Percentiles rank a stretch among this genome's conserved stretches.
These are phyloP conservation scores for Teleopsis dalmanni DNA, from an alignment of 1,140 invertebrate species.

Conservation along the genomic window DNA sequence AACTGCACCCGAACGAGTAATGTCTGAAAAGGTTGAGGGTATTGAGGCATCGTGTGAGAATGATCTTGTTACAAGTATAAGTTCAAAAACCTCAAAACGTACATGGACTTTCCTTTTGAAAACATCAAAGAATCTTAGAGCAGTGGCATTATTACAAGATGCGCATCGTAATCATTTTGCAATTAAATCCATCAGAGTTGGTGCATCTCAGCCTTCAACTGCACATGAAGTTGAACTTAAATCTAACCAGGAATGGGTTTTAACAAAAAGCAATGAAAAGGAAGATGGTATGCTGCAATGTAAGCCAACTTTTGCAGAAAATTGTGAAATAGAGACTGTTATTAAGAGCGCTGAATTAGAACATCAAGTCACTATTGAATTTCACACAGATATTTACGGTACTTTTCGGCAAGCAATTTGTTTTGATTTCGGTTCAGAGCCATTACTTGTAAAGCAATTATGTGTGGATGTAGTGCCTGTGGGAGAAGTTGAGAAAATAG, in stretches of 20 bases:
- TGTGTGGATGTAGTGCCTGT: conserved; percentile 70
- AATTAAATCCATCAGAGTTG: conserved; percentile 49
- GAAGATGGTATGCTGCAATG: neutral
- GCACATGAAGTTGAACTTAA: conserved; percentile 38
- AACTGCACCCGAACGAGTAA: conserved; percentile 50
- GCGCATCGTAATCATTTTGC: conserved; percentile 64
- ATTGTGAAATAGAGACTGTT: neutral
- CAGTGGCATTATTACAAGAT: conserved; percentile 64
- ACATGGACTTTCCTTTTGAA: conserved; percentile 61
- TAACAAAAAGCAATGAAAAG: conserved; percentile 9
- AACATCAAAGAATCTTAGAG: conserved; percentile 47
- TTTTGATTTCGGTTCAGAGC: conserved; percentile 68
- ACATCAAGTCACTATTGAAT: conserved; percentile 61
- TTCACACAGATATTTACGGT: conserved; percentile 67
- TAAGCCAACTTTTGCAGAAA: conserved; percentile 17
- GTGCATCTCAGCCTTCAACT: conserved; percentile 13
- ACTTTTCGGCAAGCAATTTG: conserved; percentile 74
- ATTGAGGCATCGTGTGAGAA: conserved; percentile 55
- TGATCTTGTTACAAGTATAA: conserved; percentile 55
- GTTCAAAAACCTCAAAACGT: conserved; percentile 58
- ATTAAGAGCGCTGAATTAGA: conserved; percentile 29
- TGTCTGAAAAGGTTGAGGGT: conserved; percentile 52
- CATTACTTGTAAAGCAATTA: conserved; percentile 62
- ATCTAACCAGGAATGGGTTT: conserved; percentile 55
- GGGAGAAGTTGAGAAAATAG: conserved; percentile 60